Base-by-base conservation (phyloP, 1,140 invertebrate genomes). In the Zaprionus gabonicus region DNA sequence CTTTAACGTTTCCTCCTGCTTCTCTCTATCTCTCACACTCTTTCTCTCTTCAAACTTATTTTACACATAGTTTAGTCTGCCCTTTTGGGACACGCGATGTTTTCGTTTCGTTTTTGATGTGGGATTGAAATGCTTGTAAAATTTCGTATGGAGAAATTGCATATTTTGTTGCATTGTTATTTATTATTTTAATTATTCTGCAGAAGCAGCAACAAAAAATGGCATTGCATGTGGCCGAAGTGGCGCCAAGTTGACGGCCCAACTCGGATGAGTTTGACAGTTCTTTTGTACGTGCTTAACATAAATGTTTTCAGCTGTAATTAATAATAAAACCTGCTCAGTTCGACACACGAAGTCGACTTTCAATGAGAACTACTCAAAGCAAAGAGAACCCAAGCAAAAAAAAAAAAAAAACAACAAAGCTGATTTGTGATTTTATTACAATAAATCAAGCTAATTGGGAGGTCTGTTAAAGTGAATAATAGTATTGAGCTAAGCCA, bases 141-240 rank as follows among this genome's bases (percentile, higher is more conserved):
- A 71, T 51, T 34, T 59, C 34, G 3, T 60, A 38, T 51, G 56
- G 71, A 63, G 68, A 81, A 76, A 75, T 71, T 76, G 58, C 62
- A 59, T 34, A 83, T 69, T 41, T 41, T 41, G 38, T 78, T 63
- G 59, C 58, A 71, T 53, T 56, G 81, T 88, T 84, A 84, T 84
- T 76, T 76, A 84, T 81, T 75, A 80, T 84, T 71, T 78, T 82
- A 81, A 75, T 75, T 88, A 81, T 75, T 80, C 76, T 63, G 64
- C 51, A 56, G 71, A 70, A 73, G 34, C 44, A 51, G 23, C 20
- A 55, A 62, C 53, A 71, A 71, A 68, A 80, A 78, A 69, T 77
- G 59, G 69, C 78, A 76, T 74, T 71, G 78, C 84, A 83, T 82
- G 80, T 76, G 81, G 76, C 70, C 71, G 38, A 36, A 67, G 57